Evolutionary conservation across 2,888 invertebrate genomes (phyloP).

Genomic region (Gandaritis pyraliata): DNA sequence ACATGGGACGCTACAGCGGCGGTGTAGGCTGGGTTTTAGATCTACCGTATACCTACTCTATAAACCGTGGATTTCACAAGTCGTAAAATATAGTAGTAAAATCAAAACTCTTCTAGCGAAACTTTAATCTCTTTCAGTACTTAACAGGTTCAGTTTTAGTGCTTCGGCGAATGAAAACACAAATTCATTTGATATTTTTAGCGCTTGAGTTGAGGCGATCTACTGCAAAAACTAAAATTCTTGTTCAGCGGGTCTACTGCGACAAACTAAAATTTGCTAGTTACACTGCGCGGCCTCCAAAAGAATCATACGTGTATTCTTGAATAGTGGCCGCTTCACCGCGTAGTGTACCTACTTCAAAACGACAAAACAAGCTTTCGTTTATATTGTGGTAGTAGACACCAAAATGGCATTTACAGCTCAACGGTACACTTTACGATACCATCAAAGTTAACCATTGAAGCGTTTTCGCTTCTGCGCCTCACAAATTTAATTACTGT

Average conservation of each 20-base stretch:
- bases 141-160: constrained; percentile 36
- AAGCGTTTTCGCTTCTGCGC: constrained; percentile 27
- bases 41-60: no score
- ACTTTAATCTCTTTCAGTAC: constrained; percentile 30
- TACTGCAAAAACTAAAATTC: no score
- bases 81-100: background rate
- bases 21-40: no score
- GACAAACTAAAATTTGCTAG: no score
- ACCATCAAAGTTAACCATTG: constrained; percentile 29
- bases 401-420: constrained; percentile 25
- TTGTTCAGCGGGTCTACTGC: no score
- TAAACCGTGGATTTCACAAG: background rate
- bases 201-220: constrained; percentile 10
- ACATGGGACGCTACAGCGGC: no score
- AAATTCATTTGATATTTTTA: constrained; percentile 32
- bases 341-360: no score
- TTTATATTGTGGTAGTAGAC: background rate
- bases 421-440: constrained; percentile 31
- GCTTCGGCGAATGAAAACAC: constrained; percentile 37
- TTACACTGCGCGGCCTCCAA: no score
- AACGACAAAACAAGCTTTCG: no score
- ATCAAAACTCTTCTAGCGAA: constrained; percentile 25
- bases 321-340: no score
- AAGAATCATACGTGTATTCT: no score
- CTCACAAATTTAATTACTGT: constrained; percentile 14